Percentiles rank a stretch among this genome's conserved stretches.
Conservation (phyloP, 2,113 vertebrate genomes). For the Tichodroma muraria region DNA sequence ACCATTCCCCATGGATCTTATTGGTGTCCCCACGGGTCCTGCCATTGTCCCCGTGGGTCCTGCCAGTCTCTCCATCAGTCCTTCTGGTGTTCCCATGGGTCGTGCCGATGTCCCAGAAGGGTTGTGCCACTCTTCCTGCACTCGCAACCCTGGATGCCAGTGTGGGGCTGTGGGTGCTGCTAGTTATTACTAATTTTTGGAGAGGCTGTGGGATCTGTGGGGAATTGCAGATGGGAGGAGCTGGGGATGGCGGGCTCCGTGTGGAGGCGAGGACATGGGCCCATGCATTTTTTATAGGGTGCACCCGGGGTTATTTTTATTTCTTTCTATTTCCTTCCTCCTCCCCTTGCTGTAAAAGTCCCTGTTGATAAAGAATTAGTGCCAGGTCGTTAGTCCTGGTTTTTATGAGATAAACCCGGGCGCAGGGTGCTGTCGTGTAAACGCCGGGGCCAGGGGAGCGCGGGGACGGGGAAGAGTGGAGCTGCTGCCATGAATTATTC, state of each 20-base stretch:
- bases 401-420: conserved; percentile 51
- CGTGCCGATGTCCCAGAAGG: neutral
- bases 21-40: neutral
- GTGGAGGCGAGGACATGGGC: neutral
- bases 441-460: neutral
- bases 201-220: neutral
- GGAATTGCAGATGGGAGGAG: neutral
- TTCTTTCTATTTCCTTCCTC: conserved; percentile 16
- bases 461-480: neutral
- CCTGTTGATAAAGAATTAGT: conserved; percentile 58
- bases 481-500: conserved; percentile 67
- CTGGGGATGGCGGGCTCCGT: accelerated
- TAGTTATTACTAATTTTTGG: neutral
- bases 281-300: conserved; percentile 1
- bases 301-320: conserved; percentile 39
- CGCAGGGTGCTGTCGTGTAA: conserved; percentile 41
- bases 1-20: no score
- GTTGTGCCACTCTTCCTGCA: neutral
- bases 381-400: conserved; percentile 52
- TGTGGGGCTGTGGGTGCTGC: neutral
- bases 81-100: neutral
- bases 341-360: neutral
- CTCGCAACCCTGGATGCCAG: neutral
- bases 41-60: neutral
- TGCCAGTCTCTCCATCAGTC: neutral